These are phyloP conservation scores for Pipistrellus nathusii DNA, from an alignment of 2,797 vertebrate genomes.

Conservation along the genomic window DNA sequence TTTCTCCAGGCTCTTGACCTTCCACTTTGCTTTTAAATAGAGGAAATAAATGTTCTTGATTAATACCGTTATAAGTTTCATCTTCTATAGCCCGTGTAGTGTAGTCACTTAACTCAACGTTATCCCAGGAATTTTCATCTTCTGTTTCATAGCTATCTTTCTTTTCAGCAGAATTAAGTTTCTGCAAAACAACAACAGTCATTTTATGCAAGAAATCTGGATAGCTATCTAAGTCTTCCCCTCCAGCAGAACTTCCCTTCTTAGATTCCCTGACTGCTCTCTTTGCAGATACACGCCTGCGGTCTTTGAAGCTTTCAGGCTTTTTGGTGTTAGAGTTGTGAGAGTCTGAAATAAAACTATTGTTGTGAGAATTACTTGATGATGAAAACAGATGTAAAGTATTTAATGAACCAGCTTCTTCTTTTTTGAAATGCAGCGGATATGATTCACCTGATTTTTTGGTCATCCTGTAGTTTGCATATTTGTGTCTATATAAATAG, in stretches of 20 bases:
- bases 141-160: slow-evolving; percentile 89
- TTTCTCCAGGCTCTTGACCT: slow-evolving; percentile 87
- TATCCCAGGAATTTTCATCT: slow-evolving; percentile 91
- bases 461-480: slow-evolving; percentile 87
- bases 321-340: slow-evolving; percentile 85
- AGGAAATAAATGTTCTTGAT: slow-evolving; percentile 89
- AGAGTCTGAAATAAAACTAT: slow-evolving; percentile 89
- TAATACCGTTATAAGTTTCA: slow-evolving; percentile 88
- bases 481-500: slow-evolving; percentile 90
- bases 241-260: slow-evolving; percentile 87
- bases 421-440: slow-evolving; percentile 90
- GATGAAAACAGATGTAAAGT: slow-evolving; percentile 89
- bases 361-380: slow-evolving; percentile 89
- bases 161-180: slow-evolving; percentile 91
- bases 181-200: slow-evolving; percentile 93
- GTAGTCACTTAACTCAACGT: slow-evolving; percentile 90
- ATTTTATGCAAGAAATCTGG: slow-evolving; percentile 93
- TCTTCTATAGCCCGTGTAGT: slow-evolving; percentile 89
- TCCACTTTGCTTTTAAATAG: slow-evolving; percentile 91
- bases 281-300: slow-evolving; percentile 88
- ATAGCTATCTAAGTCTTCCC: slow-evolving; percentile 90
- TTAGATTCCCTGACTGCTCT: slow-evolving; percentile 88
- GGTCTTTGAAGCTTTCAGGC: slow-evolving; percentile 87
- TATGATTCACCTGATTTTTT: slow-evolving; percentile 89
- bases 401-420: slow-evolving; percentile 87